Percentiles rank a stretch among this genome's conserved stretches.
Evolutionary conservation across 2,888 invertebrate genomes (phyloP).

Genomic region (Lepidochrysops patricia): DNA sequence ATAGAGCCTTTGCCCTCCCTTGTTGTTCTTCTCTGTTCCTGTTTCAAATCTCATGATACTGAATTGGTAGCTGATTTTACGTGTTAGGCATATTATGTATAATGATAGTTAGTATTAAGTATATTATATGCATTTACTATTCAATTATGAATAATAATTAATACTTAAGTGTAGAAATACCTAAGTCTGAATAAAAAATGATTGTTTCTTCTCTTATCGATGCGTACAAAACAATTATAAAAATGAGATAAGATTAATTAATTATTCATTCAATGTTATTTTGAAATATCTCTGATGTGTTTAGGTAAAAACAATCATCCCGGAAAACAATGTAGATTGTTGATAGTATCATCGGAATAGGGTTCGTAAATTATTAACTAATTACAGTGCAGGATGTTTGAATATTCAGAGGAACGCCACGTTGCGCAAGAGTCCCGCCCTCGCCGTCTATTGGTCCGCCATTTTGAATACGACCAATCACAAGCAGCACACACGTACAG

Average conservation of each 20-base stretch:
- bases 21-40: too few species aligned
- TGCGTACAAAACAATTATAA: neutral
- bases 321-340: constrained; percentile 9
- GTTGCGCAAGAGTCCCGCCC: constrained; percentile 67
- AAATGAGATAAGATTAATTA: neutral
- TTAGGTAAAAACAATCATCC: constrained; percentile 11
- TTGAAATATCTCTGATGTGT: constrained; percentile 7
- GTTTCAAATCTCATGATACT: too few species aligned
- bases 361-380: constrained; percentile 8
- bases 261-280: constrained; percentile 6
- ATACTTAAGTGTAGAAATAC: too few species aligned
- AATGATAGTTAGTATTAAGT: too few species aligned
- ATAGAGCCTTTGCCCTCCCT: too few species aligned
- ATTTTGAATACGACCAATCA: constrained; percentile 57
- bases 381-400: constrained; percentile 24
- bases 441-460: constrained; percentile 53
- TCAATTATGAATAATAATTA: neutral
- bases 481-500: constrained; percentile 39
- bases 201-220: too few species aligned
- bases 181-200: too few species aligned
- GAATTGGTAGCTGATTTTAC: too few species aligned
- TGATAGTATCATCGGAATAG: constrained; percentile 6
- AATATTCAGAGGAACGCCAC: constrained; percentile 55
- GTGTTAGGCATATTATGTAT: too few species aligned
- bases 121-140: neutral